Percentiles rank a stretch among this genome's conserved stretches.
Evolutionary conservation across 1,140 invertebrate species (phyloP).

Genomic region (Aphidius ervi): DNA sequence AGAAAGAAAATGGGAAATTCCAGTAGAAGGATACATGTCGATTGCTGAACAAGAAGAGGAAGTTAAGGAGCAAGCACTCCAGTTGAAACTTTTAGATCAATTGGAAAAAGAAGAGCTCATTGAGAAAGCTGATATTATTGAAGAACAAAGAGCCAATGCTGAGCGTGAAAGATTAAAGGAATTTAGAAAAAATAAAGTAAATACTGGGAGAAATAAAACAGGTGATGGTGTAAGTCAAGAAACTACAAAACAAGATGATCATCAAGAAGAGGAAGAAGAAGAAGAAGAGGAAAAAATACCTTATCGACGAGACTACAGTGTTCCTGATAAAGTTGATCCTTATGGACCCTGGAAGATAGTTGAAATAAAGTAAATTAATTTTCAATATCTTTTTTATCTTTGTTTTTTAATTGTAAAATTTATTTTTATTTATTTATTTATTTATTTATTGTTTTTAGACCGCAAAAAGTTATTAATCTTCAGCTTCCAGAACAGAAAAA

Average conservation of each 20-base stretch:
- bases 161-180: constrained; percentile 47
- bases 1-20: constrained; percentile 65
- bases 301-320: constrained; percentile 50
- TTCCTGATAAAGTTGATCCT: constrained; percentile 54
- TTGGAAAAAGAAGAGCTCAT: constrained; percentile 53
- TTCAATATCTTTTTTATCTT: constrained; percentile 14
- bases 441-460: constrained; percentile 35
- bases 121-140: constrained; percentile 35
- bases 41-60: constrained; percentile 60
- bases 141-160: constrained; percentile 51
- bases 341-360: constrained; percentile 65
- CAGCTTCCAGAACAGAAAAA: constrained; percentile 55
- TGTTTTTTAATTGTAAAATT: neutral
- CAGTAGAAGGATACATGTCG: constrained; percentile 62
- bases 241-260: constrained; percentile 34
- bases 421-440: neutral
- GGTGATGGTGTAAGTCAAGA: constrained; percentile 24
- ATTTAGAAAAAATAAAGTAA: constrained; percentile 41
- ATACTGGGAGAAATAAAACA: constrained; percentile 26
- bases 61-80: constrained; percentile 41
- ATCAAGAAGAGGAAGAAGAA: constrained; percentile 25
- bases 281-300: constrained; percentile 47
- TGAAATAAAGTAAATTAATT: constrained; percentile 49
- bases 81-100: constrained; percentile 53
- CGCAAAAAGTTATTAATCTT: constrained; percentile 53